Percentiles rank a stretch among this genome's conserved stretches.
Evolutionary conservation across 2,888 invertebrate genomes (phyloP).

Genomic region (Empis livida): DNA sequence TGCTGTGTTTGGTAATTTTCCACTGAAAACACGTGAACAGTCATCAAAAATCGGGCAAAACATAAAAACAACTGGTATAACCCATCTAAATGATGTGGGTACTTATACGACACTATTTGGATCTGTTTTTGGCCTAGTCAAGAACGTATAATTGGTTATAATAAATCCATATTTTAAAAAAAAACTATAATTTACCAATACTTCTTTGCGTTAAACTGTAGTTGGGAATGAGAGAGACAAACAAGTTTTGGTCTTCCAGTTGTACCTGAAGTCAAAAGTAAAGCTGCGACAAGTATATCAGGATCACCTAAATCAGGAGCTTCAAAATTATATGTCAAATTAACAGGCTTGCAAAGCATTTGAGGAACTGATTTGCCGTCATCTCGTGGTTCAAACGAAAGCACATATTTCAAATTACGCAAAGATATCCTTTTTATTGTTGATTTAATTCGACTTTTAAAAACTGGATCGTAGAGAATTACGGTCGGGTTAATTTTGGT

Average conservation of each 20-base stretch:
- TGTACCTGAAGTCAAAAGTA: conserved; percentile 4
- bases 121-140: too few relatives aligned
- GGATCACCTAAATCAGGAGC: not conserved
- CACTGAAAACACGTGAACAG: too few relatives aligned
- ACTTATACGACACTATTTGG: too few relatives aligned
- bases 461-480: not conserved
- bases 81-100: too few relatives aligned
- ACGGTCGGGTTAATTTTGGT: not conserved
- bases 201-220: not conserved
- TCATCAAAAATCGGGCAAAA: too few relatives aligned
- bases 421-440: not conserved
- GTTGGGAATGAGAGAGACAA: not conserved
- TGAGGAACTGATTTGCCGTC: conserved; percentile 1
- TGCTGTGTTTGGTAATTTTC: too few relatives aligned
- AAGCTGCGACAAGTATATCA: not conserved
- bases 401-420: not conserved
- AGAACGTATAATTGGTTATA: too few relatives aligned
- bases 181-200: too few relatives aligned
- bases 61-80: too few relatives aligned
- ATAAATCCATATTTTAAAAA: too few relatives aligned
- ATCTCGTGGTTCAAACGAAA: conserved; percentile 1
- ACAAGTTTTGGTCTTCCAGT: conserved; percentile 6
- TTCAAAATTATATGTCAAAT: not conserved
- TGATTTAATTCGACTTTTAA: not conserved
- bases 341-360: not conserved